A percentile compares a stretch with the other conserved stretches of the same genome.
These are phyloP conservation scores for Thalassoma bifasciatum DNA, from an alignment of 2,113 vertebrate species.

Conservation along the genomic window DNA sequence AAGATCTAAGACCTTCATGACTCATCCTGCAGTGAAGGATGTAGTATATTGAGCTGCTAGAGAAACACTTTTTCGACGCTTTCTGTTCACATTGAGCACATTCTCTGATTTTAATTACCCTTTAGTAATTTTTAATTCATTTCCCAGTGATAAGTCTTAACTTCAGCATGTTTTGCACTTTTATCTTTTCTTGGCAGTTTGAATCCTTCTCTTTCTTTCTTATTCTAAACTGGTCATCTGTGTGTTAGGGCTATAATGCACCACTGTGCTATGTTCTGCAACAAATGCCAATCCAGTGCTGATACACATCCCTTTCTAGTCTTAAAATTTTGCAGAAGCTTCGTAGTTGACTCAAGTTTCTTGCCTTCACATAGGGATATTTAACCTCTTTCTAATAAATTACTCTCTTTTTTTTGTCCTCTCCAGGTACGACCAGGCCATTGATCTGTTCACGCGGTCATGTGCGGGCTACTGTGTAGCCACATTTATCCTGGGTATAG, in stretches of 20 bases:
- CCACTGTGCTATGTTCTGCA: background rate
- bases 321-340: background rate
- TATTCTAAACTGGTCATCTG: background rate
- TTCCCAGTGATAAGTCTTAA: no score
- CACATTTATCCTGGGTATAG: constrained; percentile 97
- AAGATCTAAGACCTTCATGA: background rate
- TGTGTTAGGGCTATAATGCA: background rate
- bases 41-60: background rate
- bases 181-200: no score
- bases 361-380: no score
- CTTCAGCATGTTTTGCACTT: no score
- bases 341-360: background rate
- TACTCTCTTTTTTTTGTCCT: background rate
- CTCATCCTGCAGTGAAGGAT: background rate
- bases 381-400: no score
- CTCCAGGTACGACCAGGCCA: constrained; percentile 94
- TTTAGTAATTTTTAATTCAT: no score
- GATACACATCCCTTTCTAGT: no score
- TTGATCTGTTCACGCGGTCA: constrained; percentile 96
- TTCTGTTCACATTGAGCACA: no score
- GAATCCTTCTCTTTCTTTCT: no score
- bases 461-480: constrained; percentile 98
- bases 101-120: no score
- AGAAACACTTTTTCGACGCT: no score
- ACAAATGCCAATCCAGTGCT: background rate